Evolutionary conservation across 2,797 vertebrate species (phyloP).

Genomic region (Podarcis lilfordi): DNA sequence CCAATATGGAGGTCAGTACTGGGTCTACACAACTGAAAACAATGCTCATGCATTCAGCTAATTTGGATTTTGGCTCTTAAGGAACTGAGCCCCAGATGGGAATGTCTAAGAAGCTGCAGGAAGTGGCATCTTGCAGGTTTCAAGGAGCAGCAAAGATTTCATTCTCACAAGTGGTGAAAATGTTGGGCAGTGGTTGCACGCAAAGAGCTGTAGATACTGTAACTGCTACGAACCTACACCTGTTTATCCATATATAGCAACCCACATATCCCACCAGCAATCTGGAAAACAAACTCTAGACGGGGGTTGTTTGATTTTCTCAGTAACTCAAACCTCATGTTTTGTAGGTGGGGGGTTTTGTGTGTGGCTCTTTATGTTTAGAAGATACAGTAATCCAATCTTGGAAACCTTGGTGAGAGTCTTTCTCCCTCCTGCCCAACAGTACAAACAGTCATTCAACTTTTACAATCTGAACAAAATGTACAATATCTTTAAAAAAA

Average conservation of each 20-base stretch:
- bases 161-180: not conserved
- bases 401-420: conserved; percentile 50
- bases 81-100: not conserved
- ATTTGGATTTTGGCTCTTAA: too few species aligned
- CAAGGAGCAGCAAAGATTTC: not conserved
- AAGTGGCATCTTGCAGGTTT: not conserved
- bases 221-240: not conserved
- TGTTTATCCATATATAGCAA: not conserved
- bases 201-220: not conserved
- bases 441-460: conserved; percentile 57
- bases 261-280: too few species aligned
- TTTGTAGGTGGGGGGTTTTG: not conserved
- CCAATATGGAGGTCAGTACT: not conserved
- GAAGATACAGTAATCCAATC: not conserved
- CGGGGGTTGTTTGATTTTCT: not conserved
- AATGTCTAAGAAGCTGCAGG: not conserved
- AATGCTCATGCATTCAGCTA: not conserved
- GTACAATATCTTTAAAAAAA: conserved; percentile 50
- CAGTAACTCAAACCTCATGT: not conserved
- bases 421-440: conserved; percentile 55
- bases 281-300: not conserved
- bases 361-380: conserved; percentile 14
- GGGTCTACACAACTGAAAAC: not conserved
- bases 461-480: conserved; percentile 61
- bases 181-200: not conserved